A percentile compares a stretch with the other conserved stretches of the same genome.
phyloP scores from a whole-genome alignment of 2,888 invertebrate genomes.

The Therioaphis trifolii region DNA sequence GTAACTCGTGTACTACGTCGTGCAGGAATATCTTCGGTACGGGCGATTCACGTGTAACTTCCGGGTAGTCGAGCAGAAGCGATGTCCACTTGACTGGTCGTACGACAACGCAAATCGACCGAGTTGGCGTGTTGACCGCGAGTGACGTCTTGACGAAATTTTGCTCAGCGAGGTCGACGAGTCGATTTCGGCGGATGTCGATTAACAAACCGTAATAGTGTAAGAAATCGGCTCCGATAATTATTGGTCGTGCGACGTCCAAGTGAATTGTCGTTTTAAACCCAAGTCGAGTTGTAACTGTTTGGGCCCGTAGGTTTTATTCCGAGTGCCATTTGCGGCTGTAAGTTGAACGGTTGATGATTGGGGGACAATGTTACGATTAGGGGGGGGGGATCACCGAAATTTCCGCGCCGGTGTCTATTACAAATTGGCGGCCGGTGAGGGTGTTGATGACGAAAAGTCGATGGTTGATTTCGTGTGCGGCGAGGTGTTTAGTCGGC shows the following conservation, averaged over 20 bases:
- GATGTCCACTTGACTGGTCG: neutral
- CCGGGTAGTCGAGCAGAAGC: no score
- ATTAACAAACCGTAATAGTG: slow-evolving; percentile 27
- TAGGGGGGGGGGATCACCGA: slow-evolving; percentile 67
- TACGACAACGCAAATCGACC: no score
- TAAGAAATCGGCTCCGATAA: slow-evolving; percentile 59
- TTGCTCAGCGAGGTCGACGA: neutral
- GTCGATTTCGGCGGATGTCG: neutral
- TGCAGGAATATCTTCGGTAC: no score
- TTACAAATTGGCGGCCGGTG: slow-evolving; percentile 61
- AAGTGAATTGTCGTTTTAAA: slow-evolving; percentile 39
- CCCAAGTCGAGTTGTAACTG: slow-evolving; percentile 29
- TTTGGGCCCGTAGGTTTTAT: neutral
- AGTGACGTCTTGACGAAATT: no score
- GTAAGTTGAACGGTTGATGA: slow-evolving; percentile 45
- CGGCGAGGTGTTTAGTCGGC: neutral
- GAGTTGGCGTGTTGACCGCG: no score
- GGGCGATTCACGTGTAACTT: no score
- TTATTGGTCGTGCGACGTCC: slow-evolving; percentile 47
- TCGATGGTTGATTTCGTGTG: no score
- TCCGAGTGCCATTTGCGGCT: slow-evolving; percentile 28
- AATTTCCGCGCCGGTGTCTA: slow-evolving; percentile 68
- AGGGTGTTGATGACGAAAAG: neutral
- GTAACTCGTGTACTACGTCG: no score
- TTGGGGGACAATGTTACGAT: neutral